phyloP scores from a whole-genome alignment of 2,888 invertebrate genomes.

The Alloplasta piceator region DNA sequence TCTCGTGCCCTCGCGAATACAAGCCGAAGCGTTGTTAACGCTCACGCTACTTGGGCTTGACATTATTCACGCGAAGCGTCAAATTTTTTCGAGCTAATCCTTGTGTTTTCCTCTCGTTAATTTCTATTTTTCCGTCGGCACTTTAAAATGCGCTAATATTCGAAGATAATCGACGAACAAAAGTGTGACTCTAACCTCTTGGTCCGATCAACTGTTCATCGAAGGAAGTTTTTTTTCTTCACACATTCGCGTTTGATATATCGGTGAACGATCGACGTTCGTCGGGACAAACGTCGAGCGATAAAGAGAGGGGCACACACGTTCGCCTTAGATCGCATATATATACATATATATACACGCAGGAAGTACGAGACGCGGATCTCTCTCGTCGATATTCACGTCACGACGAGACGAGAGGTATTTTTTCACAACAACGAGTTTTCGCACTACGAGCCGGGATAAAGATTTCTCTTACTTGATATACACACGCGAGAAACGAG shows the following conservation, averaged over 20 bases:
- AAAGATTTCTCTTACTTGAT: slow-evolving; percentile 30
- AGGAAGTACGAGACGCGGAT: not conserved
- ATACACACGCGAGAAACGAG: not conserved
- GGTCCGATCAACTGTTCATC: not conserved
- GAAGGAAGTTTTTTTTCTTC: slow-evolving; percentile 9
- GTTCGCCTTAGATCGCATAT: not conserved
- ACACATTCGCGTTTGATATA: slow-evolving; percentile 13
- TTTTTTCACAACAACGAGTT: not conserved
- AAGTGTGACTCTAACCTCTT: not conserved
- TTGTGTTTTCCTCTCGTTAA: slow-evolving; percentile 3
- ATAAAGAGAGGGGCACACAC: slow-evolving; percentile 18
- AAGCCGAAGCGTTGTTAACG: slow-evolving; percentile 59
- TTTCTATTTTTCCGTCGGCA: slow-evolving; percentile 14
- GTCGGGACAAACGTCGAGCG: slow-evolving; percentile 1
- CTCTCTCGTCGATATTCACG: slow-evolving; percentile 2
- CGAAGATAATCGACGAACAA: not conserved
- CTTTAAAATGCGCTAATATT: not conserved
- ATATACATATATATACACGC: not conserved
- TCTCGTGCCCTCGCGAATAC: slow-evolving; percentile 75
- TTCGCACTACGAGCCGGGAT: not conserved
- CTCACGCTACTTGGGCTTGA: slow-evolving; percentile 72
- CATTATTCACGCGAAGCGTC: slow-evolving; percentile 66
- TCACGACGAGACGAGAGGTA: not conserved
- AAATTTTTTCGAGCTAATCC: not conserved
- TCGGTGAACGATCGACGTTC: slow-evolving; percentile 25